These are phyloP conservation scores for Galerucella nymphaeae DNA, from an alignment of 2,888 invertebrate genomes.

Conservation along the genomic window DNA sequence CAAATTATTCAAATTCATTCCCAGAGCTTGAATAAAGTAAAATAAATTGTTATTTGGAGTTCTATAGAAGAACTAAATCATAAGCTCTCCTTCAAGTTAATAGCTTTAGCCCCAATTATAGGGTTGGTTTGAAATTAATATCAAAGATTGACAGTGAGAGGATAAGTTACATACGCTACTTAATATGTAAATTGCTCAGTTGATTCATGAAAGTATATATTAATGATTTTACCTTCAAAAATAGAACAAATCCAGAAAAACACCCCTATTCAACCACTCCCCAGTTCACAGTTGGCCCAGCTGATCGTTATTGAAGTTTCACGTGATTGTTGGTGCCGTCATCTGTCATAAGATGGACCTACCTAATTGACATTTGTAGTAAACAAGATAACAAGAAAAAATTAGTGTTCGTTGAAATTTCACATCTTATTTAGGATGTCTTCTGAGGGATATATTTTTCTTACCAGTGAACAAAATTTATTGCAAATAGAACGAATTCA, in stretches of 20 bases:
- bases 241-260: constrained; percentile 51
- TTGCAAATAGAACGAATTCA: background rate
- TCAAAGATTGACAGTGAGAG: constrained; percentile 12
- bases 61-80: constrained; percentile 11
- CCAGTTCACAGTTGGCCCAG: constrained; percentile 59
- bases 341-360: constrained; percentile 41
- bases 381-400: background rate
- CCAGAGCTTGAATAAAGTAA: background rate
- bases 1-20: background rate
- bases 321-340: constrained; percentile 60
- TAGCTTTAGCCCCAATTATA: constrained; percentile 17
- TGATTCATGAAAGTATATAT: constrained; percentile 28
- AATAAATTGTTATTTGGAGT: constrained; percentile 3
- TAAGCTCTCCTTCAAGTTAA: constrained; percentile 12
- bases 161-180: constrained; percentile 29
- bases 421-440: too few species aligned
- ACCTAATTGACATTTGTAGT: constrained; percentile 18
- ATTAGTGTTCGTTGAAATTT: too few species aligned
- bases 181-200: constrained; percentile 30
- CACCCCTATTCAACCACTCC: constrained; percentile 63
- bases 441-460: too few species aligned
- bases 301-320: constrained; percentile 64
- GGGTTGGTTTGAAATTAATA: constrained; percentile 15
- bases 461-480: too few species aligned
- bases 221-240: constrained; percentile 47